Base-by-base conservation (phyloP, 30 jellyfish, hydroid and myxozoan species). In the Rhopilema esculentum region DNA sequence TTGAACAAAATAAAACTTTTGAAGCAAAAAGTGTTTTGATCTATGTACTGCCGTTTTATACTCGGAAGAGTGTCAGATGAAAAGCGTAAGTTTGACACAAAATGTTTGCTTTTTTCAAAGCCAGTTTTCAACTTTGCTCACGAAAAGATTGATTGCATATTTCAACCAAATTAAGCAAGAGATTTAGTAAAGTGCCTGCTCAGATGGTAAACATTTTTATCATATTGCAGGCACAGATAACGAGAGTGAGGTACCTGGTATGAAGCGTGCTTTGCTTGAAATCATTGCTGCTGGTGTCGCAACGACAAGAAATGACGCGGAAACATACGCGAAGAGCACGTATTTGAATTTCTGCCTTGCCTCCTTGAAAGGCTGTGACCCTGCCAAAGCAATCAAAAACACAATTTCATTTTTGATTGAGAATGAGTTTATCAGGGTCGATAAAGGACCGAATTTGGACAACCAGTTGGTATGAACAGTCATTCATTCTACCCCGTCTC, bases 181-280 rank as follows among this genome's bases (percentile, higher is more conserved):
- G n/a, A n/a, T n/a, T n/a, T n/a, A n/a, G n/a, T n/a, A n/a, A n/a
- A n/a, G n/a, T n/a, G n/a, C n/a, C n/a, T n/a, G n/a, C n/a, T n/a
- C n/a, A n/a, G n/a, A n/a, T n/a, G n/a, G n/a, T n/a, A n/a, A n/a
- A n/a, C n/a, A n/a, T n/a, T n/a, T n/a, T 40, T 40, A 12, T 40
- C 12, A 40, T 40, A 40, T 40, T 40, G 6, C 57, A 87, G 95
- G 84, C 17, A 9, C 63, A 24, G 80, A 68, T 27, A 89, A 84
- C 4, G 93, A 82, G 9, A 69, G 32, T 31, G 84, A 82, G 27
- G 2, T 89, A 24, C 88, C 91, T 4, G 91, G 87, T 4, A 81
- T 95, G 94, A 95, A 95, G 69, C 93, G 99, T 27, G 99, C 99
- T 20, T 73, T 95, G 69, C 93, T 95, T 23, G 99, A 95, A 73